Evolutionary conservation across 1,140 invertebrate species (phyloP), one percentile per base, ranked within the genome.

Genomic region (Holotrichia oblita): DNA sequence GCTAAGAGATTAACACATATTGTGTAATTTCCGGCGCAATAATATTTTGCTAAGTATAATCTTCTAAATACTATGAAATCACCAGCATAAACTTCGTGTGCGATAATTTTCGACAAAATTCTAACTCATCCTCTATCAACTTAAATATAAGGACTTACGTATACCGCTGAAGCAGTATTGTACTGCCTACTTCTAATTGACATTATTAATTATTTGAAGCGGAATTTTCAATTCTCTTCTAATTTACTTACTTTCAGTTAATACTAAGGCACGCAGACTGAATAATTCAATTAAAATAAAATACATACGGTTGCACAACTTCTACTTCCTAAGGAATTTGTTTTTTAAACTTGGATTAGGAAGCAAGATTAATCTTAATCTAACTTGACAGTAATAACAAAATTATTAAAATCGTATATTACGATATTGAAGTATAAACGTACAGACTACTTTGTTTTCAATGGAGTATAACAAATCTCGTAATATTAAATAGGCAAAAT

Each of bases 141-240:
- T 69, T 69, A 69, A 69, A 27, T 69, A 27, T 34, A 34, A 69
- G 61, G 61, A 69, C 61, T 34, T 12, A 69, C 8, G 22, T 34
- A 69, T 20, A 22, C 12, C 20, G 22, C 22, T 27, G 7, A 14
- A 3, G 22, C 61, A 34, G 22, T 20, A 69, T 69, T 22, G 61
- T 12, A 22, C 12, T 3, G 61, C 24, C 20, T 69, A 69, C 61
- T 69, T 69, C 22, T 69, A 69, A 69, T 69, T 69, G 61, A 27
- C 22, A 27, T 69, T 22, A 69, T 69, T 69, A 69, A 22, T 69
- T 69, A 69, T 69, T 69, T 20, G 61, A 69, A 22, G 61, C 24
- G 61, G 61, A 22, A 69, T 69, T 69, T 69, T 69, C 22, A 69
- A 69, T 69, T 69, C 61, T 69, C 61, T 69, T 24, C 20, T 69